Evolutionary conservation across 2,113 vertebrate genomes (phyloP), one percentile per base, ranked within the genome.

Genomic region (Vombatus ursinus): DNA sequence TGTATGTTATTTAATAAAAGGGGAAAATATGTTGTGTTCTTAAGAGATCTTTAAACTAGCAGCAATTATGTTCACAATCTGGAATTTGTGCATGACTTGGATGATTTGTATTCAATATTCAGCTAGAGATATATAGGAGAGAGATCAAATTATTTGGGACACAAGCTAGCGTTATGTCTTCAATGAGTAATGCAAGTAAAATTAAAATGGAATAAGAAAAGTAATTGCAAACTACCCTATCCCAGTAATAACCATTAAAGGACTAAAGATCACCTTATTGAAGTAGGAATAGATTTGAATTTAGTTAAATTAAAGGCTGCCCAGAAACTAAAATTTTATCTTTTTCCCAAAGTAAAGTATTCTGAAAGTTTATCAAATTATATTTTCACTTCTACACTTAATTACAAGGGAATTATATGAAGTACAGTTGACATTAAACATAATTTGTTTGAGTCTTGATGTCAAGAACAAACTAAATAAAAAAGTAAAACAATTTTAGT

Each of bases 381-480:
- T 12, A 57, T 31, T 95, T 97, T 28, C 2, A 84, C 28, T 94
- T 92, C 52, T 96, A 12, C 23, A 89, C 2, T 3, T 3, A 77
- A 47, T 90, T 92, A 95, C 49, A 16, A 95, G 31, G 11, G 92
- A 54, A 90, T 96, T 95, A 77, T 91, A 97, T 97, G 53, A 77
- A 93, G 54, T 51, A 95, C 16, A 26, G 91, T 94, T 23, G 94
- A 93, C 97, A 95, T 53, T 68, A 94, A 96, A 92, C 92, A 77
- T 89, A 96, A 9, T 95, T 52, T 95, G 95, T 96, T 25, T 92
- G 37, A 90, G 50, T 10, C 3, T 94, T 96, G 1, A 92, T 93
- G 92, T 92, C 28, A 93, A 94, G 93, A 96, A 89, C 50, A 94
- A 97, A 92, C 68, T 96, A 47, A 49, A 94, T 94, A 95, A 96